phyloP scores from a whole-genome alignment of 2,888 invertebrate genomes.

The Mesorhabditis belari region DNA sequence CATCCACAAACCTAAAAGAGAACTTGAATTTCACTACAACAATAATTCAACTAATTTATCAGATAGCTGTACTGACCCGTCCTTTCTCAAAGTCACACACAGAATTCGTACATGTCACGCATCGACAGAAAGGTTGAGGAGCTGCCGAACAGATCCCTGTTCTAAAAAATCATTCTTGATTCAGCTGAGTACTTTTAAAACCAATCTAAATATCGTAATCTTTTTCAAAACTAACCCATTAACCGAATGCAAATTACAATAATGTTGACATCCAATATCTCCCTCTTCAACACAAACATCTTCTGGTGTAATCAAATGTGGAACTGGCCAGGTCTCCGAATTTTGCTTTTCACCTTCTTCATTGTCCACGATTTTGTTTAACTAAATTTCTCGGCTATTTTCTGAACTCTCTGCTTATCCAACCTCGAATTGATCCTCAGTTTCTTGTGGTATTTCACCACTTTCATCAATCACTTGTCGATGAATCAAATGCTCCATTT shows the following conservation, averaged over 20 bases:
- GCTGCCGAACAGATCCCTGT: slow-evolving; percentile 3
- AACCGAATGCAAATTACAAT: not conserved
- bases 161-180: not conserved
- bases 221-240: slow-evolving; percentile 1
- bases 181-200: not conserved
- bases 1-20: slow-evolving; percentile 12
- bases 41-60: not conserved
- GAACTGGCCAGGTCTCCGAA: too few species aligned
- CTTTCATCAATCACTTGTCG: too few species aligned
- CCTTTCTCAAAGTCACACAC: slow-evolving; percentile 19
- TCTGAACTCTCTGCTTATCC: not conserved
- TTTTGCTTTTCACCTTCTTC: not conserved
- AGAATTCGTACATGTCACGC: slow-evolving; percentile 4
- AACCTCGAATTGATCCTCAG: not conserved
- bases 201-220: not conserved
- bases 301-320: not conserved
- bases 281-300: not conserved
- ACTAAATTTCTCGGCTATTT: not conserved
- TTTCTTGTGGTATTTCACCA: too few species aligned
- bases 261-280: not conserved
- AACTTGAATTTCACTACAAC: not conserved
- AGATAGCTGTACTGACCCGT: slow-evolving; percentile 1
- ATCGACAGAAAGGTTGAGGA: slow-evolving; percentile 5
- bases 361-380: not conserved
- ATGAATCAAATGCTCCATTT: too few species aligned